Evolutionary conservation across 2,888 invertebrate species (phyloP).

Genomic region (Norana najaformis): DNA sequence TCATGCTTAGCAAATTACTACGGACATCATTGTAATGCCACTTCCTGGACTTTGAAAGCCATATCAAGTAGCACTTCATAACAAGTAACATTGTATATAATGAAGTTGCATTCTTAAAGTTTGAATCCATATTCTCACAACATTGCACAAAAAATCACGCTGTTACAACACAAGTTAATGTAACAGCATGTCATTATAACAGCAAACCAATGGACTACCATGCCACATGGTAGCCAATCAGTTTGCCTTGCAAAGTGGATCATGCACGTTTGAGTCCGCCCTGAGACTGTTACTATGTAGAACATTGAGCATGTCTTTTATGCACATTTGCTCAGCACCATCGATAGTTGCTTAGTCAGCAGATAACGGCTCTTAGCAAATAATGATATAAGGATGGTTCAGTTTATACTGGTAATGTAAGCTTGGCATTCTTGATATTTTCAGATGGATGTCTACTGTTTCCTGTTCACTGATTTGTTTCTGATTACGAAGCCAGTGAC

Average conservation of each 20-base stretch:
- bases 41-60: not conserved
- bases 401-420: not conserved
- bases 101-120: not conserved
- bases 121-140: not conserved
- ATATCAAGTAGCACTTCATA: not conserved
- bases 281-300: no score
- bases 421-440: not conserved
- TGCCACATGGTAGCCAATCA: no score
- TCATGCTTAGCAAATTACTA: not conserved
- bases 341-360: no score
- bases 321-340: no score
- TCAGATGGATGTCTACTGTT: constrained; percentile 85
- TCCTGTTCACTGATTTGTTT: constrained; percentile 88
- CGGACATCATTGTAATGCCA: not conserved
- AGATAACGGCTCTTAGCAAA: no score
- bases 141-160: not conserved
- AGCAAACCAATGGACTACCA: no score
- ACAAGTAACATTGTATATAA: not conserved
- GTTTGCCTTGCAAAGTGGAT: no score
- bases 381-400: no score
- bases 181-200: no score
- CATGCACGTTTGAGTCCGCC: no score
- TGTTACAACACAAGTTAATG: not conserved
- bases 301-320: no score
- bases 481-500: constrained; percentile 76